phyloP scores from a whole-genome alignment of 2,888 invertebrate species.

The Aquatica leii region DNA sequence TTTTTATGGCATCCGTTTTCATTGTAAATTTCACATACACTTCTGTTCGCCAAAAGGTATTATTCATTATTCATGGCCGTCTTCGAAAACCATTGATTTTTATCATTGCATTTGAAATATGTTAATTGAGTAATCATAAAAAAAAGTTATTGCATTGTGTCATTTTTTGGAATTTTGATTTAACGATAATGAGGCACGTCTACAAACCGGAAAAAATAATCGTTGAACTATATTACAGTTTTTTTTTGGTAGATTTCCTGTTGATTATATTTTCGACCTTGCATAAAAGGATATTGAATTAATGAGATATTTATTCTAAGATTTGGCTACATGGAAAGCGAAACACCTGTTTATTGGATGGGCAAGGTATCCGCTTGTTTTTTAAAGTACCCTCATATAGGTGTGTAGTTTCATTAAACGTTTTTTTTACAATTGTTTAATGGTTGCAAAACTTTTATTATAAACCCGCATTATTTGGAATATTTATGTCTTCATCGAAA shows the following conservation, averaged over 20 bases:
- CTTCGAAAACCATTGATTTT: background rate
- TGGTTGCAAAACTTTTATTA: no score
- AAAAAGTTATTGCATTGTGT: no score
- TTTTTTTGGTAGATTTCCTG: background rate
- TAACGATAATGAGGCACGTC: no score
- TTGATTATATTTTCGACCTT: constrained; percentile 13
- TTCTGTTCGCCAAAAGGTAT: background rate
- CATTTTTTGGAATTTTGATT: no score
- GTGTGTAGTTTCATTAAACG: no score
- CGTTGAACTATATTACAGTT: background rate
- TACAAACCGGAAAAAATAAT: no score
- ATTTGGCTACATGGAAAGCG: background rate
- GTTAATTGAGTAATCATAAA: no score
- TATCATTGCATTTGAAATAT: no score
- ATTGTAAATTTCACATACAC: background rate
- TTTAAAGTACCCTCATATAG: no score
- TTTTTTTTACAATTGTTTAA: no score
- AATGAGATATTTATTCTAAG: constrained; percentile 18
- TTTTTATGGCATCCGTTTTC: background rate
- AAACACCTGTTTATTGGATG: constrained; percentile 8
- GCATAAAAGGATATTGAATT: constrained; percentile 25
- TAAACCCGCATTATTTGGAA: no score
- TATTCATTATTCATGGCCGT: background rate
- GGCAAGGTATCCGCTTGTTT: background rate
- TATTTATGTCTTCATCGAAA: no score